Conservation (phyloP, 2,888 invertebrate species). For the Lissocephala sabroskyi region DNA sequence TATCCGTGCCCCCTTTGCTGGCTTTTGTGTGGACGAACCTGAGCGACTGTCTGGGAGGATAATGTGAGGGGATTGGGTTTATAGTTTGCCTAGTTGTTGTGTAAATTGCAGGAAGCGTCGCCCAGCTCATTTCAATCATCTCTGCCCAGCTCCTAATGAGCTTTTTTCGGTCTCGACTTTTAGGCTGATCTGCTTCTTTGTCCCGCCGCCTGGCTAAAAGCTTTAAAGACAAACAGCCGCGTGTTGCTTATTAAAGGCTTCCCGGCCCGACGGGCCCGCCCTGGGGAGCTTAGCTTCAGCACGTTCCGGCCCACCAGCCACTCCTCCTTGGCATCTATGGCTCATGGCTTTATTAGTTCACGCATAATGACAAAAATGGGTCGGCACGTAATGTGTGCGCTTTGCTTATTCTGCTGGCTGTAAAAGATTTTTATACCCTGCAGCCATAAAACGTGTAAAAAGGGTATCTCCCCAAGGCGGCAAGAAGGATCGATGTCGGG, state of each 20-base stretch:
- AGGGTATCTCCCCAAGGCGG: no score
- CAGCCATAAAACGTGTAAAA: constrained; percentile 39
- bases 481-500: no score
- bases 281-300: constrained; percentile 46
- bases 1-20: constrained; percentile 7
- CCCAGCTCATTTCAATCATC: constrained; percentile 40
- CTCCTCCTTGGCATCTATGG: background rate
- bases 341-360: constrained; percentile 57
- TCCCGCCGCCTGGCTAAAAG: no score
- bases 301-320: constrained; percentile 34
- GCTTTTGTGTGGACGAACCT: no score
- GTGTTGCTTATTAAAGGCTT: background rate
- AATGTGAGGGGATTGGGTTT: no score
- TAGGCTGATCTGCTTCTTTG: constrained; percentile 19
- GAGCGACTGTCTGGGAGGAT: no score
- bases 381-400: constrained; percentile 59
- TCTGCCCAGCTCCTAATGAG: constrained; percentile 35
- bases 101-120: no score
- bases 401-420: constrained; percentile 50
- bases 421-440: constrained; percentile 49
- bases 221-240: constrained; percentile 32
- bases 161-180: constrained; percentile 14
- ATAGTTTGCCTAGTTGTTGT: no score
- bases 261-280: no score
- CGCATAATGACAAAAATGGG: constrained; percentile 62